Evolutionary conservation across 2,113 vertebrate species (phyloP).

Genomic region (Hemibagrus wyckioides): DNA sequence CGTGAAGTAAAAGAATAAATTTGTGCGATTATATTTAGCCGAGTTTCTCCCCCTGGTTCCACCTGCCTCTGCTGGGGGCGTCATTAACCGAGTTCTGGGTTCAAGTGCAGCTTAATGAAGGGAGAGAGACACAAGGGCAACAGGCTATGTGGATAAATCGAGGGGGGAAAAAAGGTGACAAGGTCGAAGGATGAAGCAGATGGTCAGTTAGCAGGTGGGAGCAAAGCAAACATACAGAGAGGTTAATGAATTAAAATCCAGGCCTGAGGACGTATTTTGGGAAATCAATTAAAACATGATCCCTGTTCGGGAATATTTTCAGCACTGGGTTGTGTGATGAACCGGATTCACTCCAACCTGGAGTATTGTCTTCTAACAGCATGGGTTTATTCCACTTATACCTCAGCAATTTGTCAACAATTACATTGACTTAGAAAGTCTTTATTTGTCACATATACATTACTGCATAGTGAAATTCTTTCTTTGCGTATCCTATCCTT

Average conservation of each 20-base stretch:
- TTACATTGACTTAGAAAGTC: too few relatives aligned
- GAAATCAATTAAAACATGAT: not conserved
- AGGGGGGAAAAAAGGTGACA: not conserved
- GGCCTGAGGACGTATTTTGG: not conserved
- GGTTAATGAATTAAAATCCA: not conserved
- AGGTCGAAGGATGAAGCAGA: not conserved
- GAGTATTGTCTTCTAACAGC: not conserved
- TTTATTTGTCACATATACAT: too few relatives aligned
- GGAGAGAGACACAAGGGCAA: not conserved
- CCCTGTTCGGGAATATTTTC: not conserved
- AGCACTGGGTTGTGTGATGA: not conserved
- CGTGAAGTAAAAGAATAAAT: not conserved
- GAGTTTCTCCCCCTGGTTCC: not conserved
- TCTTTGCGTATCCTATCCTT: too few relatives aligned
- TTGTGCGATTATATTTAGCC: not conserved
- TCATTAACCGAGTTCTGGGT: conserved; percentile 20
- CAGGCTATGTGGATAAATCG: not conserved
- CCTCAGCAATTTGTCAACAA: not conserved
- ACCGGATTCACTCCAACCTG: not conserved
- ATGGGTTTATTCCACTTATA: not conserved
- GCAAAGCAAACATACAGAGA: not conserved
- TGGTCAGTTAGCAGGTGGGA: not conserved
- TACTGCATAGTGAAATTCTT: too few relatives aligned
- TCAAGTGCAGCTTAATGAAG: conserved; percentile 20
- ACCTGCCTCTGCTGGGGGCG: not conserved